phyloP scores from a whole-genome alignment of 2,113 vertebrate species.

The Etheostoma spectabile region DNA sequence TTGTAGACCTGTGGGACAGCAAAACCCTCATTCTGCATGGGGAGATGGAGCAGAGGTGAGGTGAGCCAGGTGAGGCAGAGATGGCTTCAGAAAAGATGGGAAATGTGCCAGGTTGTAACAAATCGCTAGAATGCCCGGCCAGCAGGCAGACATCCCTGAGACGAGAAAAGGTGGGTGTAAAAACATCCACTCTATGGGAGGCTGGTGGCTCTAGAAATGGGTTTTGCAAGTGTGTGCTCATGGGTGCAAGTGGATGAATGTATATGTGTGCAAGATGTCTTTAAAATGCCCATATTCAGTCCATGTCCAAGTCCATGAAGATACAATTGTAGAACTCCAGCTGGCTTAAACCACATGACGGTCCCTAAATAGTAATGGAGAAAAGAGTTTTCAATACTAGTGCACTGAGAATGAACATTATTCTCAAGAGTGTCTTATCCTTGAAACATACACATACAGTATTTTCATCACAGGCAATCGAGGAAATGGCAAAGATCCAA shows the following conservation, averaged over 20 bases:
- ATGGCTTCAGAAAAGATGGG: slow-evolving; percentile 36
- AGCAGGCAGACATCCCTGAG: slow-evolving; percentile 60
- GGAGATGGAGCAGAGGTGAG: slow-evolving; percentile 29
- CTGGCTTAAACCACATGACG: slow-evolving; percentile 9
- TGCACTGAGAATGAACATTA: slow-evolving; percentile 49
- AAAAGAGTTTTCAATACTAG: slow-evolving; percentile 16
- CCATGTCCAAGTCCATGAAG: neutral
- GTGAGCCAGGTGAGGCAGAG: slow-evolving; percentile 47
- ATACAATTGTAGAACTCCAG: neutral
- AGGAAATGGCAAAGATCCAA: slow-evolving; percentile 62
- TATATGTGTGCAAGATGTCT: neutral
- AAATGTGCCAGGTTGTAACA: slow-evolving; percentile 67
- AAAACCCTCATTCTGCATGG: slow-evolving; percentile 32
- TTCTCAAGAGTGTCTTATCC: slow-evolving; percentile 64
- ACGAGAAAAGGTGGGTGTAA: slow-evolving; percentile 54
- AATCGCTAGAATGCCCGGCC: slow-evolving; percentile 61
- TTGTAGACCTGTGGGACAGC: slow-evolving; percentile 55
- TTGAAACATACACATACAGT: slow-evolving; percentile 53
- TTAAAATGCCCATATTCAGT: neutral
- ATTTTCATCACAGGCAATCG: slow-evolving; percentile 53
- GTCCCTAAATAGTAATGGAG: slow-evolving; percentile 30
- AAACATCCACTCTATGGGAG: slow-evolving; percentile 56
- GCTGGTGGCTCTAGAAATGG: slow-evolving; percentile 28
- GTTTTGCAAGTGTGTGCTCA: neutral
- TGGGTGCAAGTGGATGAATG: neutral